These are phyloP conservation scores for Clytia hemisphaerica DNA, from an alignment of 30 jellyfish, hydroid and myxozoan species.

Conservation along the genomic window DNA sequence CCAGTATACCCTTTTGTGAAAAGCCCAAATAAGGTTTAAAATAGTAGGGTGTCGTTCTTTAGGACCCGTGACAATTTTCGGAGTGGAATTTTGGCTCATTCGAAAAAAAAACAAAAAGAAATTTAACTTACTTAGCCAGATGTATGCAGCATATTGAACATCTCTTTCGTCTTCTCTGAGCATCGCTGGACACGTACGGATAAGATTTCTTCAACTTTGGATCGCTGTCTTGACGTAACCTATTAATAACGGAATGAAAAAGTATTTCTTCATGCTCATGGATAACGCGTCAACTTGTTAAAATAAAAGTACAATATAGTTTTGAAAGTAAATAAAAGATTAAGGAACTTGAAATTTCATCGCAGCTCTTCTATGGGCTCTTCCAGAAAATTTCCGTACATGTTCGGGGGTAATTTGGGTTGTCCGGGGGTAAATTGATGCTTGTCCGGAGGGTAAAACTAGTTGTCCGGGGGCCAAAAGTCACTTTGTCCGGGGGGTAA, in stretches of 20 bases:
- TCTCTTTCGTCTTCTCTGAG: constrained; percentile 35
- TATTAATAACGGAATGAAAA: neutral
- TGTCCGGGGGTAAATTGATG: no score
- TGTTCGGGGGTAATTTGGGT: no score
- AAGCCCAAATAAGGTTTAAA: no score
- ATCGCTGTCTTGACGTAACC: constrained; percentile 56
- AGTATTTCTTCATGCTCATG: no score
- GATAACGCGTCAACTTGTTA: neutral
- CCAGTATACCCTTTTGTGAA: no score
- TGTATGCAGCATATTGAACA: constrained; percentile 67
- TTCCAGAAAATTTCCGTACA: no score
- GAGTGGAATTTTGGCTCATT: no score
- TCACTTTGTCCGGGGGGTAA: no score
- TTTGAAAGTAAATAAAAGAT: neutral
- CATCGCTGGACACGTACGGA: constrained; percentile 37
- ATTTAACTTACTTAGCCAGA: constrained; percentile 45
- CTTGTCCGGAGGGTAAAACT: no score
- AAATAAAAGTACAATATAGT: neutral
- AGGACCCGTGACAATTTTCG: no score
- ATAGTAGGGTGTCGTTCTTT: no score
- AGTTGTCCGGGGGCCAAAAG: no score
- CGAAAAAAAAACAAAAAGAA: neutral
- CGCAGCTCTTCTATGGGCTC: neutral
- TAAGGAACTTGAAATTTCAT: neutral
- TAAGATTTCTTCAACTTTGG: constrained; percentile 44